Evolutionary conservation across 2,113 vertebrate genomes (phyloP), one percentile per base, ranked within the genome.

Genomic region (Neopipo cinnamomea): DNA sequence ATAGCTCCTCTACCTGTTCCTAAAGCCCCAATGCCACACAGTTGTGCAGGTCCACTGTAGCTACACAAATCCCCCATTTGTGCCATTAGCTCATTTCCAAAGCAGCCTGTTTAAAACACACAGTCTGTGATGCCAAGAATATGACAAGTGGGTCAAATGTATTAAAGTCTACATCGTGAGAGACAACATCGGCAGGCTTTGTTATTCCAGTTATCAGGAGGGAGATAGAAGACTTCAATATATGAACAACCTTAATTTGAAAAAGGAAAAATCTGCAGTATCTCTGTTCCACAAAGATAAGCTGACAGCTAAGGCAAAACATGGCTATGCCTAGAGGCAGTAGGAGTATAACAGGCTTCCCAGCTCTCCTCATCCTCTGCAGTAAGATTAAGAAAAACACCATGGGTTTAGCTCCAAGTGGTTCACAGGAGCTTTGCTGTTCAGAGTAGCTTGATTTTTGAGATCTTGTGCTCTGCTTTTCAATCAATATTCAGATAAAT

Each of bases 401-500:
- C 55, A 33, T 24, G 65, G 41, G 25, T 94, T 94, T 84, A 85
- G 72, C 82, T 93, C 72, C 24, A 30, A 86, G 79, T 33, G 61
- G 46, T 87, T 94, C 86, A 81, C 61, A 65, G 79, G 41, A 85
- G 85, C 59, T 85, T 62, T 41, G 39, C 88, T 77, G 35, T 37
- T 96, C 56, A 55, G 35, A 59, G 67, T 3, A 59, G 35, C 73
- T 94, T 61, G 27, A 68, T 84, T 89, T 50, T 52, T 24, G 83
- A 95, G 79, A 77, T 68, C 47, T n/a, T 21, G 14, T 49, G 35
- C 76, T 94, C 68, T 65, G 44, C 65, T 92, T 84, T 93, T 92
- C 80, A 88, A 52, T 85, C 61, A 44, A 78, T 83, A 96, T 93
- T 93, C 92, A 95, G 76, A 84, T 84, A 91, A 91, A 81, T 53